These are phyloP conservation scores for Acrossocheilus fasciatus DNA, from an alignment of 2,797 vertebrate genomes.

Conservation along the genomic window DNA sequence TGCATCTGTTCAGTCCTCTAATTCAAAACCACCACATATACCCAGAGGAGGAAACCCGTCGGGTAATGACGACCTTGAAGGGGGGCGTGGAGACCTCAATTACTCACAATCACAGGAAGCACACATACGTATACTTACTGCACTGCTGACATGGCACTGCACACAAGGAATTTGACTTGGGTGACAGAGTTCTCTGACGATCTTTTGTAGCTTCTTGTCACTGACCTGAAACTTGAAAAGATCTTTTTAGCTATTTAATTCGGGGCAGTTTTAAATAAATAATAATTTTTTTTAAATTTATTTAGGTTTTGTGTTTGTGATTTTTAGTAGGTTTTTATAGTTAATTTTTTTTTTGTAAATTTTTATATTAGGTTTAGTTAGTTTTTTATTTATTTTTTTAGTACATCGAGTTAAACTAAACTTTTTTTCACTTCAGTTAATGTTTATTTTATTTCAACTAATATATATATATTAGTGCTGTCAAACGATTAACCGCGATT, in stretches of 20 bases:
- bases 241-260: neutral
- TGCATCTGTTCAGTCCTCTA: slow-evolving; percentile 62
- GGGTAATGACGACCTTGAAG: slow-evolving; percentile 57
- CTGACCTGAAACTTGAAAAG: neutral
- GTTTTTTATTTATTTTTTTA: too few species aligned
- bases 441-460: too few species aligned
- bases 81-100: slow-evolving; percentile 59
- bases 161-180: slow-evolving; percentile 22
- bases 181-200: slow-evolving; percentile 58
- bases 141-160: slow-evolving; percentile 40
- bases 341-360: too few species aligned
- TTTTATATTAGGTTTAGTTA: too few species aligned
- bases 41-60: slow-evolving; percentile 54
- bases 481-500: too few species aligned
- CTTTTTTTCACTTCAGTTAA: too few species aligned
- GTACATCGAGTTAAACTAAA: neutral
- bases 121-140: slow-evolving; percentile 35
- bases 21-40: slow-evolving; percentile 59
- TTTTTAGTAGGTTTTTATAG: too few species aligned
- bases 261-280: neutral
- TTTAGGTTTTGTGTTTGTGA: too few species aligned
- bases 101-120: slow-evolving; percentile 58
- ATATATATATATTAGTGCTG: too few species aligned
- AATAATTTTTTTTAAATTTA: too few species aligned
- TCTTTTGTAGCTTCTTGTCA: slow-evolving; percentile 26